Base-by-base conservation (phyloP, 2,888 invertebrate genomes). In the Latheticus oryzae region DNA sequence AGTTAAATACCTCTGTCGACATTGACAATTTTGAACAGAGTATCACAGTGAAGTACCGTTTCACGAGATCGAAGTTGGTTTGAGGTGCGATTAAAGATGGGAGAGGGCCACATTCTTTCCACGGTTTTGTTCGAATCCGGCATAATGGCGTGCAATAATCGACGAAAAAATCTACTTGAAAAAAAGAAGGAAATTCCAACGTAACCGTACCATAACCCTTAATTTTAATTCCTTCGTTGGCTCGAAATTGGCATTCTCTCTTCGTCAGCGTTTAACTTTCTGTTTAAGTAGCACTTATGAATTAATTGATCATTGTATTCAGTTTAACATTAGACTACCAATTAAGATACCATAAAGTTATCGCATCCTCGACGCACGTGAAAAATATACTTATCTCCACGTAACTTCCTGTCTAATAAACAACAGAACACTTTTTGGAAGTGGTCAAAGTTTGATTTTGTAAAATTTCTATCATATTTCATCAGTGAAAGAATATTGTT, bases 21-120 rank as follows among this genome's bases (percentile, higher is more conserved):
- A 66, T 65, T 68, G 68, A 68, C 68, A 68, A 68, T 67, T 68
- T 58, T 50, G 60, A 64, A 50, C 60, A 57, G 56, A 63, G 65
- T 63, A 67, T 67, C 64, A 63, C 63, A 65, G 63, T 67, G 64
- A 66, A 67, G 67, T 68, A 68, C 68, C 68, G 68, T 68, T 68
- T 55, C 60, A 58, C 53, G 58, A 65, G 64, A 65, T 66, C 63
- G 61, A 63, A 67, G 66, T 64, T 53, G 62, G 61, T 61, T 66
- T 52, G 59, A 64, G 53, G 61, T 60, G 47, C 60, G 58, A 61
- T 62, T 68, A 67, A 63, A 68, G 66, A 64, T 68, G 67, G 65
- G 66, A 58, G 66, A 65, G 61, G 54, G 60, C 60, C 62, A 60
- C 65, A 66, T 65, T 66, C 65, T 68, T 65, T 52, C 35, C 30